Percentiles rank a stretch among this genome's conserved stretches.
Evolutionary conservation across 2,797 vertebrate genomes (phyloP).

Genomic region (Notolabrus celidotus): DNA sequence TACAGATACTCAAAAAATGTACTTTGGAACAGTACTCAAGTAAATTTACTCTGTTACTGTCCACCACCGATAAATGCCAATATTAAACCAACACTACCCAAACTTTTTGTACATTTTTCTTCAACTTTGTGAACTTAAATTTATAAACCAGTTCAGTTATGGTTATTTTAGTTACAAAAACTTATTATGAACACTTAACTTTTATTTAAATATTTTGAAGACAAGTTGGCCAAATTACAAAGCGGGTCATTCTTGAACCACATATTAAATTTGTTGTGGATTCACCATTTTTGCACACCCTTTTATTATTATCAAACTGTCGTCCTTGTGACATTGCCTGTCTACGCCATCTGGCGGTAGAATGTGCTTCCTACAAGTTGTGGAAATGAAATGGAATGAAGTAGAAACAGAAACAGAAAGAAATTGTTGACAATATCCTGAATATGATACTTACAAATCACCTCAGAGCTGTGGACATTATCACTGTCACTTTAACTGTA

Average conservation of each 20-base stretch:
- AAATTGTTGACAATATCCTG: too few species aligned
- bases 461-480: too few species aligned
- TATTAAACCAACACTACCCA: background rate
- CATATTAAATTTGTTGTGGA: background rate
- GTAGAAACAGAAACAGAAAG: too few species aligned
- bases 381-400: background rate
- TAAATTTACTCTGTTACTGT: too few species aligned
- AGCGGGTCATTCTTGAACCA: background rate
- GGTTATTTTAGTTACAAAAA: background rate
- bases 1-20: too few species aligned
- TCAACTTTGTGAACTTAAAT: background rate
- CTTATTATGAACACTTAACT: background rate
- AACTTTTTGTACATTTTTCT: background rate
- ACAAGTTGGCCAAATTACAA: background rate
- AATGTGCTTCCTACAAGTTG: background rate
- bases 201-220: background rate
- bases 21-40: too few species aligned
- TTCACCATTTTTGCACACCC: background rate
- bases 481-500: too few species aligned
- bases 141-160: background rate
- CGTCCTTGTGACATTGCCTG: slow-evolving; percentile 4
- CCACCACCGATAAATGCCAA: slow-evolving; percentile 1
- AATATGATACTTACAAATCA: too few species aligned
- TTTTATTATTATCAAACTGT: background rate
- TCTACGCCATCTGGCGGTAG: slow-evolving; percentile 46